A percentile compares a stretch with the other conserved stretches of the same genome.
phyloP scores from a whole-genome alignment of 2,888 invertebrate species.

The Dryomyza anilis region DNA sequence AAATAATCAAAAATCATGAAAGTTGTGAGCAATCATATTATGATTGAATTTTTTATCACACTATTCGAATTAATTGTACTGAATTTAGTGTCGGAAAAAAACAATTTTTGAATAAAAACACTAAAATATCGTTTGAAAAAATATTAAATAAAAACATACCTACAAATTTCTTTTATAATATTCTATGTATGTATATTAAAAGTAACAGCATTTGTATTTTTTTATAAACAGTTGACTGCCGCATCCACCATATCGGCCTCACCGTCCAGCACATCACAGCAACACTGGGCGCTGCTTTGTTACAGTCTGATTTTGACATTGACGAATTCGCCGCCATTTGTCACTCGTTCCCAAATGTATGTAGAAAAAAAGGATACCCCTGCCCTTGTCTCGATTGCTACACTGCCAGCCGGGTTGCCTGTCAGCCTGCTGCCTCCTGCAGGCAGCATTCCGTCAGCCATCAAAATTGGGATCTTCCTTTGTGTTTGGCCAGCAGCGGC shows the following conservation, averaged over 20 bases:
- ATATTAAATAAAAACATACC: background rate
- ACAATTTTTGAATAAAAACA: constrained; percentile 14
- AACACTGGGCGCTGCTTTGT: constrained; percentile 50
- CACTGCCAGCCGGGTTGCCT: constrained; percentile 29
- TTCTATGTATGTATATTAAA: too few relatives aligned
- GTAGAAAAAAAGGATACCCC: constrained; percentile 41
- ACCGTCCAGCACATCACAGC: background rate
- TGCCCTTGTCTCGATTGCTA: constrained; percentile 23
- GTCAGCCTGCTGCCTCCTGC: constrained; percentile 41
- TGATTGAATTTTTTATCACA: background rate
- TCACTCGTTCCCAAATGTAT: constrained; percentile 58
- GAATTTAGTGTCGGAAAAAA: background rate
- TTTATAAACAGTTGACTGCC: constrained; percentile 17
- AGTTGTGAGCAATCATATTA: too few relatives aligned
- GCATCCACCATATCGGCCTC: background rate
- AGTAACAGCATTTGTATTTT: too few relatives aligned
- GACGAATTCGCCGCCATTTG: constrained; percentile 62
- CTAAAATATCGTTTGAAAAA: constrained; percentile 4
- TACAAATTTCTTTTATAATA: constrained; percentile 21
- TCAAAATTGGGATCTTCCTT: constrained; percentile 30
- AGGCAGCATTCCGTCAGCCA: constrained; percentile 54
- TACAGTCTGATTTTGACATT: constrained; percentile 64
- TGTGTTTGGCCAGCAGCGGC: background rate
- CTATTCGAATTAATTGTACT: background rate
- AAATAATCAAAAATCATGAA: too few relatives aligned